Evolutionary conservation across 2,888 invertebrate species (phyloP).

Genomic region (Callinectes sapidus): DNA sequence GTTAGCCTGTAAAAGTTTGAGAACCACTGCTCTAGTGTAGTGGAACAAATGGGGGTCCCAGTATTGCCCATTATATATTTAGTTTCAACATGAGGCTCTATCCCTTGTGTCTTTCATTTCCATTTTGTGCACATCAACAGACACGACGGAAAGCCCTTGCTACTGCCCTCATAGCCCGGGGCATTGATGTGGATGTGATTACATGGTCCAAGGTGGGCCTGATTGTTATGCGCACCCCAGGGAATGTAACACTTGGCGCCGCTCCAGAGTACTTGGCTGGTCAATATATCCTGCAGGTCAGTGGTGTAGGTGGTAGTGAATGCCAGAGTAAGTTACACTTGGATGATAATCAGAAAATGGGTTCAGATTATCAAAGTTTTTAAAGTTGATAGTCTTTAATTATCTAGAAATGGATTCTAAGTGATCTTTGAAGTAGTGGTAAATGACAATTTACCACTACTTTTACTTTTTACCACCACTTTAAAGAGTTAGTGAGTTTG

Average conservation of each 20-base stretch:
- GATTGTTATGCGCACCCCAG: constrained; percentile 91
- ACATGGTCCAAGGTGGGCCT: constrained; percentile 99
- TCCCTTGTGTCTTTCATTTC: not conserved
- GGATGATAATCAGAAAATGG: not conserved
- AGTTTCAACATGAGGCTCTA: not conserved
- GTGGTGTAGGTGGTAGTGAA: constrained; percentile 75
- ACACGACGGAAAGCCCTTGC: constrained; percentile 93
- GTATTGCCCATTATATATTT: not conserved
- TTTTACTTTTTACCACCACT: too few relatives aligned
- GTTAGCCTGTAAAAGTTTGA: too few relatives aligned
- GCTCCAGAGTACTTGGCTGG: constrained; percentile 99
- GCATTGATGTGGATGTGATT: constrained; percentile 97
- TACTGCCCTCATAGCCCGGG: constrained; percentile 92
- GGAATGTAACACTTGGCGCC: constrained; percentile 97
- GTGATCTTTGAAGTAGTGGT: too few relatives aligned
- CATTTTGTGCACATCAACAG: constrained; percentile 79
- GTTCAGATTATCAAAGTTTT: too few relatives aligned
- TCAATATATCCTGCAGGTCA: constrained; percentile 88
- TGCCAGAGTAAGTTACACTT: too few relatives aligned
- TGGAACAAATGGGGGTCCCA: too few relatives aligned
- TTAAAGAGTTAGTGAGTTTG: too few relatives aligned
- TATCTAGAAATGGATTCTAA: too few relatives aligned
- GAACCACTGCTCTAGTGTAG: too few relatives aligned
- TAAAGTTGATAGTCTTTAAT: too few relatives aligned
- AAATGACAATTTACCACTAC: too few relatives aligned